Evolutionary conservation across 1,140 invertebrate species (phyloP).

Genomic region (Drosophila sucinea): DNA sequence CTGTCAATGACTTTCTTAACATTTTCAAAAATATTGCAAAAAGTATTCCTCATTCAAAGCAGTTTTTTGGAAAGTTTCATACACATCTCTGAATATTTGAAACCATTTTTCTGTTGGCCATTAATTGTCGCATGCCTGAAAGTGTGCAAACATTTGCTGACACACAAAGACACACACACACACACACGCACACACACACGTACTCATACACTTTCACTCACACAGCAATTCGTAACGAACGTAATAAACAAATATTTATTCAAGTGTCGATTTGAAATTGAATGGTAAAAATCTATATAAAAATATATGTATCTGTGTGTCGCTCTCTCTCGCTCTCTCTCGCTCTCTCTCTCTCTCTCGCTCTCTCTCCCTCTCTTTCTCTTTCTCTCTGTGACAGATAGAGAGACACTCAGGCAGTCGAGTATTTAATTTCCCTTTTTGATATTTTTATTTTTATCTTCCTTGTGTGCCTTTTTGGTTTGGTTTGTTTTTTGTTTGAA

Average conservation of each 20-base stretch:
- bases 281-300: slow-evolving; percentile 21
- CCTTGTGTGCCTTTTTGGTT: background rate
- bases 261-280: slow-evolving; percentile 36
- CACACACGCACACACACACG: background rate
- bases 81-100: background rate
- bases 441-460: background rate
- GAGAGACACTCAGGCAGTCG: slow-evolving; percentile 22
- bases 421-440: slow-evolving; percentile 43
- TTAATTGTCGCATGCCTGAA: slow-evolving; percentile 22
- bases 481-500: slow-evolving; percentile 4
- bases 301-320: background rate
- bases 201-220: background rate
- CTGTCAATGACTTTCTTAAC: background rate
- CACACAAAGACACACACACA: slow-evolving; percentile 1
- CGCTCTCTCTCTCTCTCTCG: too few relatives aligned
- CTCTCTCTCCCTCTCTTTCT: too few relatives aligned
- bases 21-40: background rate
- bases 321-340: too few relatives aligned
- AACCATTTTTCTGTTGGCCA: slow-evolving; percentile 5
- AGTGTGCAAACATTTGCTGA: slow-evolving; percentile 31
- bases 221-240: background rate
- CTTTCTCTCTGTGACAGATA: background rate
- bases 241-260: slow-evolving; percentile 36
- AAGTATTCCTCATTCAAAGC: background rate
- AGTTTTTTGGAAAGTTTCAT: background rate